A percentile compares a stretch with the other conserved stretches of the same genome.
phyloP scores from a whole-genome alignment of 37 sponge, comb jelly and placozoan genomes.

The Hexactinellida sp. region DNA sequence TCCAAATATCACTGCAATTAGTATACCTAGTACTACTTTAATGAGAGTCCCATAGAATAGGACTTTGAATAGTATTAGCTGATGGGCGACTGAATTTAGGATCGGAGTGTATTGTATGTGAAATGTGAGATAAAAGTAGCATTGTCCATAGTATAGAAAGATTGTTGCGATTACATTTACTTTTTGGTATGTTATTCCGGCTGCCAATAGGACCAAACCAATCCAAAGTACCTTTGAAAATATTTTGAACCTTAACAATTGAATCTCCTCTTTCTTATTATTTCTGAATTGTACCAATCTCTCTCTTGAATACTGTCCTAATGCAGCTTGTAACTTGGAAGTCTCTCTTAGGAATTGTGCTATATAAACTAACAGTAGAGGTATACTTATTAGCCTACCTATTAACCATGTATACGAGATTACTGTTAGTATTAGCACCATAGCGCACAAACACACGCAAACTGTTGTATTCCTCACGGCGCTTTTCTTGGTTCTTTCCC shows the following conservation, averaged over 20 bases:
- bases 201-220: background rate
- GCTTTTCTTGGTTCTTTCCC: background rate
- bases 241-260: background rate
- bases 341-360: background rate
- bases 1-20: background rate
- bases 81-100: background rate
- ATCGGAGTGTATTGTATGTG: background rate
- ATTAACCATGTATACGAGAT: background rate
- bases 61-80: background rate
- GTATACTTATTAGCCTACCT: background rate
- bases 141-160: background rate
- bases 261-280: background rate
- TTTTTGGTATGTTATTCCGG: background rate
- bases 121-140: background rate
- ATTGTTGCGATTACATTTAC: background rate
- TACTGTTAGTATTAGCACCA: background rate
- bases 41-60: background rate
- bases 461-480: background rate
- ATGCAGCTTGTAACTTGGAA: background rate
- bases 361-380: background rate
- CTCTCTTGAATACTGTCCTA: background rate
- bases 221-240: background rate
- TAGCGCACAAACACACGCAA: background rate
- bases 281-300: background rate
- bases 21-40: background rate